Conservation (phyloP, 2,797 vertebrate genomes). For the Onychomys leucogaster region DNA sequence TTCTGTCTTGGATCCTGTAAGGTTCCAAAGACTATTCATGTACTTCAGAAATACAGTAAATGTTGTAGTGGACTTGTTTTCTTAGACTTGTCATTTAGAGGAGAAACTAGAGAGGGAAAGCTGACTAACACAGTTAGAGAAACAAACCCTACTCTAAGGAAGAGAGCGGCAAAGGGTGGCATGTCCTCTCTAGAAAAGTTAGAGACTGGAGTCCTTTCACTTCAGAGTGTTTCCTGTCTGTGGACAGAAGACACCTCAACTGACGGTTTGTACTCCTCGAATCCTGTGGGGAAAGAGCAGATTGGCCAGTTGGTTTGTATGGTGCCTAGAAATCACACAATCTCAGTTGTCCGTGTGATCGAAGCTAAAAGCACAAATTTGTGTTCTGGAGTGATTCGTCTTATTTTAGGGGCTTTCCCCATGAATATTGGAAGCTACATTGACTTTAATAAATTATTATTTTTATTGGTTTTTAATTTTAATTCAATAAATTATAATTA, state of each 20-base stretch:
- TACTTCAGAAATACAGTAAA: neutral
- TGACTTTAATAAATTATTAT: constrained; percentile 45
- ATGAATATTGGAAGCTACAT: constrained; percentile 23
- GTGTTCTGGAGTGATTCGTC: constrained; percentile 27
- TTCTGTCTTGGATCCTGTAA: neutral
- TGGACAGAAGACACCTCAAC: neutral
- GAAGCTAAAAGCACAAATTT: constrained; percentile 42
- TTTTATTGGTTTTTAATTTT: neutral
- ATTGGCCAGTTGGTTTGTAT: neutral
- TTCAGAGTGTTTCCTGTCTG: constrained; percentile 49
- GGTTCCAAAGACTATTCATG: neutral
- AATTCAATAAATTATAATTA: constrained; percentile 30
- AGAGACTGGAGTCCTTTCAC: constrained; percentile 6
- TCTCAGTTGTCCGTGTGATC: neutral
- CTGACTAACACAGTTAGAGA: constrained; percentile 35
- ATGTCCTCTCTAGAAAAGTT: constrained; percentile 29
- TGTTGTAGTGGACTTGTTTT: constrained; percentile 18
- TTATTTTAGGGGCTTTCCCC: constrained; percentile 22
- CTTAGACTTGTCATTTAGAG: neutral
- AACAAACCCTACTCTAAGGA: neutral
- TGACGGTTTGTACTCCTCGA: neutral
- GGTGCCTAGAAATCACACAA: neutral
- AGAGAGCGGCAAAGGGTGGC: neutral
- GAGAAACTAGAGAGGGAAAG: constrained; percentile 7
- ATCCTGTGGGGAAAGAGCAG: neutral